Evolutionary conservation across 2,113 vertebrate species (phyloP).

Genomic region (Tiliqua scincoides): DNA sequence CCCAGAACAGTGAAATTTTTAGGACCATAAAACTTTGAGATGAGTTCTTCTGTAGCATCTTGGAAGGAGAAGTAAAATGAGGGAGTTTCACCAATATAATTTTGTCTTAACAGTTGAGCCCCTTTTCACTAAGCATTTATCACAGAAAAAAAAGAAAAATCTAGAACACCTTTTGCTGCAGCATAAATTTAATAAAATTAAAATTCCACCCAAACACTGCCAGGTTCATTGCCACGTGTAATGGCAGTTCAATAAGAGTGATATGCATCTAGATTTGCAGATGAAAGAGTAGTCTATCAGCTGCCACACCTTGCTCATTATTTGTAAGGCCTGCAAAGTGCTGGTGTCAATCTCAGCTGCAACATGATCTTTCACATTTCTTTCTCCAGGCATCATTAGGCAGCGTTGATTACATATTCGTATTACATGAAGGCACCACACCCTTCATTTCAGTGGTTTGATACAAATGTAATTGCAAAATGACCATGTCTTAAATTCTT

Average conservation of each 20-base stretch:
- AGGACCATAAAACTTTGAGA: fast-evolving
- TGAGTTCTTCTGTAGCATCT: conserved; percentile 1
- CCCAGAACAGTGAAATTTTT: neutral
- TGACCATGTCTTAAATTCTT: conserved; percentile 26
- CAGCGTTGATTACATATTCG: conserved; percentile 43
- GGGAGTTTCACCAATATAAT: neutral
- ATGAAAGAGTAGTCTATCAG: conserved; percentile 32
- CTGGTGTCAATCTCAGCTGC: conserved; percentile 27
- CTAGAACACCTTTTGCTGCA: neutral
- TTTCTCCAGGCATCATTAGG: conserved; percentile 51
- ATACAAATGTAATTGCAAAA: conserved; percentile 38
- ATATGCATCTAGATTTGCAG: conserved; percentile 57
- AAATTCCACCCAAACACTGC: conserved; percentile 14
- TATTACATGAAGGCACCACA: conserved; percentile 43
- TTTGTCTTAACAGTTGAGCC: neutral
- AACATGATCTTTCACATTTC: conserved; percentile 48
- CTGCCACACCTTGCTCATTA: conserved; percentile 17
- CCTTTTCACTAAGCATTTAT: neutral
- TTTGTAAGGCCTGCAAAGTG: conserved; percentile 27
- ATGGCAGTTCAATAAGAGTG: conserved; percentile 33
- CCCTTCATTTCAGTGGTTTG: conserved; percentile 10
- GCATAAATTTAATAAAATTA: neutral
- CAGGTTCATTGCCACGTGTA: conserved; percentile 11
- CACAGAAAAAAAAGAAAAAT: neutral
- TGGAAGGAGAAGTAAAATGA: neutral